phyloP scores from a whole-genome alignment of 2,888 invertebrate genomes.

The Autographa gamma region DNA sequence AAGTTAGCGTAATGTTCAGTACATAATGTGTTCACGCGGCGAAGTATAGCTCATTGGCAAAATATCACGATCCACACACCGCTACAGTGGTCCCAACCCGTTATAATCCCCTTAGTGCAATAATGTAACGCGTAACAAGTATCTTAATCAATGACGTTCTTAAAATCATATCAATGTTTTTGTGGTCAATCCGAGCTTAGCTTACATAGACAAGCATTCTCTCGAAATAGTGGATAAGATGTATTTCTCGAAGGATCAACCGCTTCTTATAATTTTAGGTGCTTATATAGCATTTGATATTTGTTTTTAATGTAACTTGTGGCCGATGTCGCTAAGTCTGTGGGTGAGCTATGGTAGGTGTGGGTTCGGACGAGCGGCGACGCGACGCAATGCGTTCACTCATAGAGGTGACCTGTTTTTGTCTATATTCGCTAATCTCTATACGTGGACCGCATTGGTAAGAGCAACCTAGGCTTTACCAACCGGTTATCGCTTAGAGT shows the following conservation, averaged over 20 bases:
- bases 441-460: slow-evolving; percentile 58
- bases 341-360: slow-evolving; percentile 74
- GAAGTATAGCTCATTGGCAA: slow-evolving; percentile 38
- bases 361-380: slow-evolving; percentile 71
- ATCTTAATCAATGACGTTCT: slow-evolving; percentile 48
- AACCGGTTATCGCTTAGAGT: slow-evolving; percentile 52
- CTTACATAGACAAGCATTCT: slow-evolving; percentile 56
- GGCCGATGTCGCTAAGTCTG: slow-evolving; percentile 83
- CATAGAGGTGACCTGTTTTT: slow-evolving; percentile 64
- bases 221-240: slow-evolving; percentile 59
- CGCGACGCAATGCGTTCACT: slow-evolving; percentile 61
- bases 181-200: slow-evolving; percentile 59
- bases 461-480: slow-evolving; percentile 41
- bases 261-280: slow-evolving; percentile 72
- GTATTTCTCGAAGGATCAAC: slow-evolving; percentile 62
- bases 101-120: slow-evolving; percentile 49
- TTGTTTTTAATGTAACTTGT: slow-evolving; percentile 70
- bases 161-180: slow-evolving; percentile 59
- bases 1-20: slow-evolving; percentile 62
- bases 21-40: slow-evolving; percentile 62
- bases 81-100: slow-evolving; percentile 27
- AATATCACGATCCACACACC: slow-evolving; percentile 27
- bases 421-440: slow-evolving; percentile 65
- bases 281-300: slow-evolving; percentile 77
- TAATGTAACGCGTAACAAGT: slow-evolving; percentile 46